A percentile compares a stretch with the other conserved stretches of the same genome.
phyloP scores from a whole-genome alignment of 2,888 invertebrate species.

The Oligia strigilis region DNA sequence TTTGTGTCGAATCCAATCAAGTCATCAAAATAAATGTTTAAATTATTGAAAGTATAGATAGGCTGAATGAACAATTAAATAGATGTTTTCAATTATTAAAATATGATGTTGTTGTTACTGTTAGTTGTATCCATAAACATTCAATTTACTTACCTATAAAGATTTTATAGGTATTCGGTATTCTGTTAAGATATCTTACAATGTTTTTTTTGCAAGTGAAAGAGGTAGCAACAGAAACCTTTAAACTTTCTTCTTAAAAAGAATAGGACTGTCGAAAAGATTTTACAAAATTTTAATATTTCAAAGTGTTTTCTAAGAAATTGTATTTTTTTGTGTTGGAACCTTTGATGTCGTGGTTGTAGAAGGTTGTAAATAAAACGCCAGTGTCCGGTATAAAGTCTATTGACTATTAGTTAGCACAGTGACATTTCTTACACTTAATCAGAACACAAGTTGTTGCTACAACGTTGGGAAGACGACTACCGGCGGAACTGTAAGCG shows the following conservation, averaged over 20 bases:
- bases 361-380: no score
- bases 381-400: no score
- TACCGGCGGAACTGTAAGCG: no score
- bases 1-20: not conserved
- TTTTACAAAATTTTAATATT: not conserved
- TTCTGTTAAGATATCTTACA: not conserved
- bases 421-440: no score
- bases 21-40: not conserved
- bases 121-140: conserved; percentile 1
- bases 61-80: not conserved
- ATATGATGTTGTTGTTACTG: conserved; percentile 2
- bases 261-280: conserved; percentile 9
- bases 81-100: conserved; percentile 1
- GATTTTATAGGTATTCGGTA: not conserved
- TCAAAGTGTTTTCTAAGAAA: not conserved
- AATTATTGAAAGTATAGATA: not conserved
- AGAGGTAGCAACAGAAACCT: not conserved
- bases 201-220: not conserved
- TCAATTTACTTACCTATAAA: not conserved
- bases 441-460: no score
- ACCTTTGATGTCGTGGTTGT: no score
- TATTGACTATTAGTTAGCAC: no score
- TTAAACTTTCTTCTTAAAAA: not conserved
- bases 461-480: no score
- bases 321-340: not conserved